phyloP scores from a whole-genome alignment of 2,888 invertebrate species.

The Philaethria dido region DNA sequence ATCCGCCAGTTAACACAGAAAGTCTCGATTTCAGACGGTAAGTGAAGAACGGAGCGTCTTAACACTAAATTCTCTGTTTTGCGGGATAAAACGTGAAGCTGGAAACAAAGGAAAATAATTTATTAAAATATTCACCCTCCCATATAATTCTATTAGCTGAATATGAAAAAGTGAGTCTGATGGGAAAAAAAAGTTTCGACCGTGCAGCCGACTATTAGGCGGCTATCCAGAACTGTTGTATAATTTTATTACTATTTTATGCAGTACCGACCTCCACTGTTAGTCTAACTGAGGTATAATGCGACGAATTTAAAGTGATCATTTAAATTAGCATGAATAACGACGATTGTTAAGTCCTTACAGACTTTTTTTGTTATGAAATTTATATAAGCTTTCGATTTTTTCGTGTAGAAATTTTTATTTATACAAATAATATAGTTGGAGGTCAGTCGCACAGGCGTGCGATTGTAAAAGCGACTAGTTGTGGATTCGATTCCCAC shows the following conservation, averaged over 20 bases:
- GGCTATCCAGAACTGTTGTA: conserved; percentile 53
- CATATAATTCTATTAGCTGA: conserved; percentile 19
- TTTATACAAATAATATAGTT: too few relatives aligned
- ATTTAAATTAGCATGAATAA: conserved; percentile 29
- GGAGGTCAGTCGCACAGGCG: too few relatives aligned
- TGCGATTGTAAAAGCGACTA: too few relatives aligned
- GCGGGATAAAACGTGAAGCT: too few relatives aligned
- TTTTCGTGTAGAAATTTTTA: too few relatives aligned
- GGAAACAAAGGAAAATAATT: neutral
- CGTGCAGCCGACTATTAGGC: conserved; percentile 49
- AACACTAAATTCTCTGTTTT: too few relatives aligned
- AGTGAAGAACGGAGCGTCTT: too few relatives aligned
- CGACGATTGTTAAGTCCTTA: conserved; percentile 14
- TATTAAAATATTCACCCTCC: conserved; percentile 11
- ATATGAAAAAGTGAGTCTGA: conserved; percentile 24
- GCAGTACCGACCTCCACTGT: conserved; percentile 44
- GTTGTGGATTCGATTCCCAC: too few relatives aligned
- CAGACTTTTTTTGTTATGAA: neutral
- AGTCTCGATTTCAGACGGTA: too few relatives aligned
- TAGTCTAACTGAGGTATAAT: conserved; percentile 38
- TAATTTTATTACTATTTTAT: conserved; percentile 60
- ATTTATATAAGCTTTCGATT: neutral
- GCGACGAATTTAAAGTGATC: conserved; percentile 32
- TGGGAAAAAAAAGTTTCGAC: conserved; percentile 40
- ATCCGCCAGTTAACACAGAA: too few relatives aligned